Conservation (phyloP, 2,797 vertebrate genomes). For the Sebastes trivittatus region DNA sequence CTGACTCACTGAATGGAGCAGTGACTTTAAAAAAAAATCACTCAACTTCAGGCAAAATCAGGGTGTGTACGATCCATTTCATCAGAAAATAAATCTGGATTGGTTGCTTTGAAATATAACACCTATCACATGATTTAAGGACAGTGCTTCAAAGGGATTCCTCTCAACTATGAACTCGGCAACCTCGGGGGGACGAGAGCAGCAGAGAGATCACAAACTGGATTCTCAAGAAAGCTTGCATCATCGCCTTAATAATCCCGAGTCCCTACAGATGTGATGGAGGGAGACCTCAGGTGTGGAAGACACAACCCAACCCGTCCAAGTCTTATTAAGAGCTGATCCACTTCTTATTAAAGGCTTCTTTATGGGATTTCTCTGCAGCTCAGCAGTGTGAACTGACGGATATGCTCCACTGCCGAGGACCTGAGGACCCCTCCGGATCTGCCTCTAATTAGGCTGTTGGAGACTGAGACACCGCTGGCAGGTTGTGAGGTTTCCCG, state of each 20-base stretch:
- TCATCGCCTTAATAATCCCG: constrained; percentile 51
- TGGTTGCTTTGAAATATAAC: constrained; percentile 23
- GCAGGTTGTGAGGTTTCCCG: constrained; percentile 17
- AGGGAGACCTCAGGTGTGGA: constrained; percentile 34
- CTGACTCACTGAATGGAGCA: background rate
- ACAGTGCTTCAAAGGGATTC: constrained; percentile 26
- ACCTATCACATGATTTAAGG: constrained; percentile 14
- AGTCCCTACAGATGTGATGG: constrained; percentile 41
- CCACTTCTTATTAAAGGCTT: constrained; percentile 65
- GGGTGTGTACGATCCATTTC: constrained; percentile 19
- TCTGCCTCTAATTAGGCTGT: constrained; percentile 66
- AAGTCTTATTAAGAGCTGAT: constrained; percentile 65
- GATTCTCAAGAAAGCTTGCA: constrained; percentile 39
- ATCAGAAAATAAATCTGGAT: constrained; percentile 30
- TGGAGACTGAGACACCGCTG: constrained; percentile 29
- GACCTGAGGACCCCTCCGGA: constrained; percentile 45
- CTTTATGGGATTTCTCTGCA: constrained; percentile 57
- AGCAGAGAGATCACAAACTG: constrained; percentile 38
- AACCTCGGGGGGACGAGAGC: background rate
- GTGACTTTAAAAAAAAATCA: background rate
- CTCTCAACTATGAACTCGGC: constrained; percentile 12
- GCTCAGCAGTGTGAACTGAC: constrained; percentile 46
- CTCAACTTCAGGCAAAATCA: background rate
- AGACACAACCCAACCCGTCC: constrained; percentile 25
- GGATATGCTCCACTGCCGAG: constrained; percentile 56